phyloP scores from a whole-genome alignment of 37 sponge, comb jelly and placozoan genomes.

The Chondrilla cf. caribensis region DNA sequence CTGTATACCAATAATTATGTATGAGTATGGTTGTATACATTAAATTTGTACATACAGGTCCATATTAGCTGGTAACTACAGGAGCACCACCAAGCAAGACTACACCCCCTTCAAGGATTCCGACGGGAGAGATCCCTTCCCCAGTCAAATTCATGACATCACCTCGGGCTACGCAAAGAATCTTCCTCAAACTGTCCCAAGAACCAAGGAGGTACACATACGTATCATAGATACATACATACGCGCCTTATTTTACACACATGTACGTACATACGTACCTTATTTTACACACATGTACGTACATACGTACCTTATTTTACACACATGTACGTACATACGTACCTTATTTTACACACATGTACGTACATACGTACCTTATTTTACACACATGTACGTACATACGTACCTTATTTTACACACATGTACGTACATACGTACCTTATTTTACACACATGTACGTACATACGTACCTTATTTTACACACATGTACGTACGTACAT shows the following conservation, averaged over 20 bases:
- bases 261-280: too few species aligned
- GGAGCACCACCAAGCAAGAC: constrained; percentile 45
- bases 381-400: not conserved
- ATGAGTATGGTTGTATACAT: not conserved
- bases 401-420: not conserved
- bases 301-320: too few species aligned
- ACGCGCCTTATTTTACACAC: too few species aligned
- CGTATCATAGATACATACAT: not conserved
- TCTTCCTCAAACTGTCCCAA: constrained; percentile 49
- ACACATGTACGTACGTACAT: not conserved
- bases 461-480: not conserved
- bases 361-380: not conserved
- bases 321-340: too few species aligned
- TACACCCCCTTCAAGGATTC: constrained; percentile 17
- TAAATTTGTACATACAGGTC: too few species aligned
- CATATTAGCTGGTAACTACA: constrained; percentile 44
- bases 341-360: too few species aligned
- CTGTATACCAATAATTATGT: too few species aligned
- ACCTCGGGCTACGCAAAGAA: constrained; percentile 47
- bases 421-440: not conserved
- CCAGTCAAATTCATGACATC: constrained; percentile 15
- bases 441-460: too few species aligned
- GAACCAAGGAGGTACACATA: constrained; percentile 17
- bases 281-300: too few species aligned
- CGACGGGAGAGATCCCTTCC: constrained; percentile 46